phyloP scores from a whole-genome alignment of 2,797 vertebrate genomes.

The Buceros bicornis region DNA sequence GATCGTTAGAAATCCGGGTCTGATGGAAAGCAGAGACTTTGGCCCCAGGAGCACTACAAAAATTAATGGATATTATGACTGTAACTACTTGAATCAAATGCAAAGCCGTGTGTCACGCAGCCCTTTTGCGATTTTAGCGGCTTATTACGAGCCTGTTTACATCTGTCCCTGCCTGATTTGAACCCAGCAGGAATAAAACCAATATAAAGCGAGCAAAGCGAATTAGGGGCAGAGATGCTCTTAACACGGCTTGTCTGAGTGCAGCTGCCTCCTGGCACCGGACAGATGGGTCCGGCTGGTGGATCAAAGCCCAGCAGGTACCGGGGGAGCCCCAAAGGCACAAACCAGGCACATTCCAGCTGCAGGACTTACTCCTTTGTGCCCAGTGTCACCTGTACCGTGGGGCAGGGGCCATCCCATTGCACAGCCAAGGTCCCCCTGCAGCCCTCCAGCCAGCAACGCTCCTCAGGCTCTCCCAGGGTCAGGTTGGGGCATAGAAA shows the following conservation, averaged over 20 bases:
- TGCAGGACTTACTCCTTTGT: not conserved
- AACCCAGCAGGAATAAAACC: not conserved
- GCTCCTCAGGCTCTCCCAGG: fast-evolving
- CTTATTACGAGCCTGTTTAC: not conserved
- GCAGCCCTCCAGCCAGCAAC: not conserved
- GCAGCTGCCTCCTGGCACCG: fast-evolving
- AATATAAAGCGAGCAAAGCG: not conserved
- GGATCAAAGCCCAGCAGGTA: not conserved
- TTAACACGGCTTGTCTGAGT: fast-evolving
- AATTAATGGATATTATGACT: slow-evolving; percentile 26
- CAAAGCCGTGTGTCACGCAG: not conserved
- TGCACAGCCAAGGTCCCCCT: not conserved
- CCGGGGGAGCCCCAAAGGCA: not conserved
- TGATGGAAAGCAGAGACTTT: not conserved
- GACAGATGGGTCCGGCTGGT: fast-evolving
- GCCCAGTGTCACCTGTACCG: fast-evolving
- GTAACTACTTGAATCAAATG: not conserved
- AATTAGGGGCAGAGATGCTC: not conserved
- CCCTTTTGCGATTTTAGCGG: not conserved
- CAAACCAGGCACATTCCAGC: not conserved
- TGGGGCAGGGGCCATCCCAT: fast-evolving
- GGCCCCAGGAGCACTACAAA: not conserved
- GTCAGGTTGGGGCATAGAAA: fast-evolving
- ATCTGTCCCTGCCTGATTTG: not conserved
- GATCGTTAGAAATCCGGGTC: not conserved